Percentiles rank a stretch among this genome's conserved stretches.
Conservation (phyloP, 2,888 invertebrate genomes). For the Drosophila merina region DNA sequence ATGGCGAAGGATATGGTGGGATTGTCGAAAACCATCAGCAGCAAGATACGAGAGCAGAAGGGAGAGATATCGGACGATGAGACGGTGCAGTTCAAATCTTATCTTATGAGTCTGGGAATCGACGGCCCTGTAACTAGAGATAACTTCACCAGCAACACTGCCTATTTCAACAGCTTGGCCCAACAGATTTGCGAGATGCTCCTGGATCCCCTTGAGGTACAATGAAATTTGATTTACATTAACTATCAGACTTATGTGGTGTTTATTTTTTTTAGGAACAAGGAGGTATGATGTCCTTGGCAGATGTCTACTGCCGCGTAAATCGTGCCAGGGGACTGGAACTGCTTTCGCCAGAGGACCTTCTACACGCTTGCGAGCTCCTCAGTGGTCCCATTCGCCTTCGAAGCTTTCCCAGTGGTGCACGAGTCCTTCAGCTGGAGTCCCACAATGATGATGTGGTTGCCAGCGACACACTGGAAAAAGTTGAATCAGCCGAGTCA, state of each 20-base stretch:
- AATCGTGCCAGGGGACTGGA: slow-evolving; percentile 98
- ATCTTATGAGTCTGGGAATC: slow-evolving; percentile 97
- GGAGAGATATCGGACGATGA: slow-evolving; percentile 99
- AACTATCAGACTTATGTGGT: neutral
- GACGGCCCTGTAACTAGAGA: slow-evolving; percentile 98
- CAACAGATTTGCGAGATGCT: slow-evolving; percentile 93
- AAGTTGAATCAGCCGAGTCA: slow-evolving; percentile 88
- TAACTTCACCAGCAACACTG: slow-evolving; percentile 92
- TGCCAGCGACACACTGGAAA: slow-evolving; percentile 87
- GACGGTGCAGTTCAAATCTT: slow-evolving; percentile 97
- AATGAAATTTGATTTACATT: neutral
- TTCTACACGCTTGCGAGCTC: slow-evolving; percentile 94
- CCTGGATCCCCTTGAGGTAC: slow-evolving; percentile 91
- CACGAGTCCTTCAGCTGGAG: slow-evolving; percentile 94
- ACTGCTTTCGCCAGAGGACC: slow-evolving; percentile 97
- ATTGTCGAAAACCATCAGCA: slow-evolving; percentile 95
- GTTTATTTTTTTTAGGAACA: slow-evolving; percentile 86
- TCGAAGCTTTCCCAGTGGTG: slow-evolving; percentile 96
- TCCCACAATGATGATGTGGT: slow-evolving; percentile 90
- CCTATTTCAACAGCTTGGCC: slow-evolving; percentile 93
- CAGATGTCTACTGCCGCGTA: slow-evolving; percentile 98
- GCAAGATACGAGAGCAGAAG: slow-evolving; percentile 96
- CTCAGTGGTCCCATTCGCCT: slow-evolving; percentile 89
- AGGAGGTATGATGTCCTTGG: slow-evolving; percentile 98
- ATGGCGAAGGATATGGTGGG: slow-evolving; percentile 99